Conservation (phyloP, 2,888 invertebrate species). For the Acronicta leporina region DNA sequence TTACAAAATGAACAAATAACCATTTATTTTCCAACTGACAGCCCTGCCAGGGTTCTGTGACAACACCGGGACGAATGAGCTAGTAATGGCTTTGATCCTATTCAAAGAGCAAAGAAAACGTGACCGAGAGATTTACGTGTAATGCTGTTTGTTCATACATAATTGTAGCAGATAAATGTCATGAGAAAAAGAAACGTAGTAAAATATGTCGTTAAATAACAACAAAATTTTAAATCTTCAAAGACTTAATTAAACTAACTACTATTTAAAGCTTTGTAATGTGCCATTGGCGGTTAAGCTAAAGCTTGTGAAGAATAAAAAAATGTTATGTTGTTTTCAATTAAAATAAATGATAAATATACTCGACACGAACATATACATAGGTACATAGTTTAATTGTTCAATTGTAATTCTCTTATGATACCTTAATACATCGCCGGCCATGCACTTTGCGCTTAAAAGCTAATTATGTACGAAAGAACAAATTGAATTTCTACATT, state of each 20-base stretch:
- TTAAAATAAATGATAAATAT: too few relatives aligned
- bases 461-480: not conserved
- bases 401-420: not conserved
- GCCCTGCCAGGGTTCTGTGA: constrained; percentile 33
- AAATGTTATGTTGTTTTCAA: too few relatives aligned
- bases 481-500: constrained; percentile 19
- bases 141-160: constrained; percentile 47
- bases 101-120: constrained; percentile 64
- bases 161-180: constrained; percentile 23
- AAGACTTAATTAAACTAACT: too few relatives aligned
- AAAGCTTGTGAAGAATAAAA: too few relatives aligned
- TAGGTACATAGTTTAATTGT: too few relatives aligned
- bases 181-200: constrained; percentile 16
- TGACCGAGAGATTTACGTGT: constrained; percentile 61
- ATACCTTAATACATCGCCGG: not conserved
- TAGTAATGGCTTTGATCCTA: constrained; percentile 58
- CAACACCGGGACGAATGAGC: constrained; percentile 56
- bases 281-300: too few relatives aligned
- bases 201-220: not conserved
- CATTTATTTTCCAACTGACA: constrained; percentile 32
- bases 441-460: not conserved
- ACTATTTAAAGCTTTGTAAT: too few relatives aligned
- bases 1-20: constrained; percentile 9
- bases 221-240: not conserved
- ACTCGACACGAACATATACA: too few relatives aligned